phyloP scores from a whole-genome alignment of 2,888 invertebrate species.

The Entomobrya multifasciata region DNA sequence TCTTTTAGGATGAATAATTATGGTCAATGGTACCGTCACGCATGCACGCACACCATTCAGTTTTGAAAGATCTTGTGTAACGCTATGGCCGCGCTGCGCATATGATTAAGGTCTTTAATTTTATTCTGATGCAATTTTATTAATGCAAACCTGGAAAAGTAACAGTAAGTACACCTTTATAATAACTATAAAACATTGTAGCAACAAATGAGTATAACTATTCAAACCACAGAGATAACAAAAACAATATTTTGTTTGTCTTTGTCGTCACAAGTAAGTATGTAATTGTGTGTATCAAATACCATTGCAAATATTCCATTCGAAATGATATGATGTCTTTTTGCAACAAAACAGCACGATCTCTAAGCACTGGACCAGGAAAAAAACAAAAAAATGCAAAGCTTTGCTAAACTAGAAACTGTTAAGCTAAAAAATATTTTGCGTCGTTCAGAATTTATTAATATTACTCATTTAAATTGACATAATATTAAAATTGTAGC shows the following conservation, averaged over 20 bases:
- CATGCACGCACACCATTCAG: not conserved
- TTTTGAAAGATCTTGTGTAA: constrained; percentile 1
- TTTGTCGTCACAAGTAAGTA: not conserved
- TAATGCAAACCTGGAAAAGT: not conserved
- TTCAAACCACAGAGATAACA: not conserved
- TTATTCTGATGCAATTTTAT: not conserved
- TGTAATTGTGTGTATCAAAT: not conserved
- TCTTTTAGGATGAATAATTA: constrained; percentile 50
- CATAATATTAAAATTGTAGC: not conserved
- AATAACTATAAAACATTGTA: not conserved
- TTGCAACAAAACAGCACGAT: constrained; percentile 17
- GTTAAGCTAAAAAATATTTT: too few relatives aligned
- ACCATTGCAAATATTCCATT: constrained; percentile 7
- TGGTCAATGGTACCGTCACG: too few relatives aligned
- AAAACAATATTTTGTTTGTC: not conserved
- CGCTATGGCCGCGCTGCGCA: not conserved
- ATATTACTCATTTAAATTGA: not conserved
- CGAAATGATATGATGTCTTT: too few relatives aligned
- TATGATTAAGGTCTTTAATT: not conserved
- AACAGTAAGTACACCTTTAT: too few relatives aligned
- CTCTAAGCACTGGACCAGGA: constrained; percentile 46
- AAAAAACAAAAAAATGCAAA: constrained; percentile 51
- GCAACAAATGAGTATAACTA: not conserved
- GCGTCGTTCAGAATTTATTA: too few relatives aligned
- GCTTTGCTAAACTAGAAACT: too few relatives aligned